These are phyloP conservation scores for Drosophila kurseongensis DNA, from an alignment of 1,140 invertebrate genomes.

Conservation along the genomic window DNA sequence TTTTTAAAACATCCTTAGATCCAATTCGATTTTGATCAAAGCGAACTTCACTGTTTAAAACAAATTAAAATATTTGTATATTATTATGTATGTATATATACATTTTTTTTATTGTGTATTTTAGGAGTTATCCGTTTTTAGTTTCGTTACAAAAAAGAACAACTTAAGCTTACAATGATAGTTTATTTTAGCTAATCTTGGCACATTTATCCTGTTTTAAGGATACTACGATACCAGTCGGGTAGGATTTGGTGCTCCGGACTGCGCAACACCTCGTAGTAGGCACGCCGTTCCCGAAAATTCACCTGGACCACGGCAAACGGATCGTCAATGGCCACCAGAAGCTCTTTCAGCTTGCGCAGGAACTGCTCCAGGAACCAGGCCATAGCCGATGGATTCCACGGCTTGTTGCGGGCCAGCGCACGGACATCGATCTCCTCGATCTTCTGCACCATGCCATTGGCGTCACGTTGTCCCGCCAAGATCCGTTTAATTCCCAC, in stretches of 20 bases:
- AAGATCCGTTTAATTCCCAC: slow-evolving; percentile 87
- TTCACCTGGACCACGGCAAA: slow-evolving; percentile 40
- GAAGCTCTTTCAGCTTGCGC: slow-evolving; percentile 13
- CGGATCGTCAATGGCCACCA: slow-evolving; percentile 40
- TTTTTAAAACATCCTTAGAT: too few relatives aligned
- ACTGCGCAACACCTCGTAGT: slow-evolving; percentile 20
- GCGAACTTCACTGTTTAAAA: too few relatives aligned
- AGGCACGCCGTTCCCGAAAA: neutral
- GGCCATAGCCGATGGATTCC: slow-evolving; percentile 46
- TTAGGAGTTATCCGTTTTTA: too few relatives aligned
- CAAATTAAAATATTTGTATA: too few relatives aligned
- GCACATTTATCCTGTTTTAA: neutral
- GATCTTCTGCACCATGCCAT: slow-evolving; percentile 84
- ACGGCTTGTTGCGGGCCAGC: slow-evolving; percentile 44
- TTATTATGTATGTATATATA: too few relatives aligned
- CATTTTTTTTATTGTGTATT: too few relatives aligned
- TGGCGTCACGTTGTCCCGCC: slow-evolving; percentile 88
- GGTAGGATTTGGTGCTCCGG: slow-evolving; percentile 30
- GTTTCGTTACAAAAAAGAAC: too few relatives aligned
- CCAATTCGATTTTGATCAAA: too few relatives aligned
- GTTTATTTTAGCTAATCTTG: too few relatives aligned
- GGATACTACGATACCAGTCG: slow-evolving; percentile 46
- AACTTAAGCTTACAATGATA: too few relatives aligned
- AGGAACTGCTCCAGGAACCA: slow-evolving; percentile 48
- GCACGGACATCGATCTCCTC: slow-evolving; percentile 12